Base-by-base conservation (phyloP, 2,888 invertebrate species). In the Catocala fraxini region DNA sequence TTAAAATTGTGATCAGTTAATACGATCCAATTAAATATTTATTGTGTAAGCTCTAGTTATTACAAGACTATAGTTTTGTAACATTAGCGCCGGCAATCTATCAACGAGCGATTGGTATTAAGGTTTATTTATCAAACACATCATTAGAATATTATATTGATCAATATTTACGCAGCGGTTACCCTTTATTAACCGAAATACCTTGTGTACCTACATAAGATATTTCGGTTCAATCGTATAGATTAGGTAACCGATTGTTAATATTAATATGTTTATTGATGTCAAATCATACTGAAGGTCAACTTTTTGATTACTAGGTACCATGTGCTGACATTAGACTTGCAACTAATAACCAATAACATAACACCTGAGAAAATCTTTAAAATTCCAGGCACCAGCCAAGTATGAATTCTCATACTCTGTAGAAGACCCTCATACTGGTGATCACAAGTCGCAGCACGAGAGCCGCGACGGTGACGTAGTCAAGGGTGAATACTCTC, bases 331-430 rank as follows among this genome's bases (percentile, higher is more conserved):
- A 1, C 4, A 25, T 25, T 25, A 25, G 25, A 25, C 25, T 25
- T 25, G 4, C 25, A 25, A 4, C 25, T 4, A 25, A 25, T 25
- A 25, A 25, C 3, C 25, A 25, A 25, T 25, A 3, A 25, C 3
- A 4, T 25, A 15, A 15, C 15, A 25, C 25, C 25, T 25, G 25
- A 25, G 25, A 12, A 48, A 10, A 9, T n/a, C 6, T 35, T 58
- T 11, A 11, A 46, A 2, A 10, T 11, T 73, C 65, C 0, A 94
- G 94, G 91, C 93, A 62, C 95, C 95, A 52, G 94, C 95, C 1
- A 94, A 94, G 75, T 95, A 95, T 83, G 94, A 94, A 74, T 95
- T 94, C 86, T 95, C 94, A 48, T 95, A 95, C 84, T 95, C 95
- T 66, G 95, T 95, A 43, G 90, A 93, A 59, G 95, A 95, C 77